Evolutionary conservation across 2,888 invertebrate genomes (phyloP).

Genomic region (Hemicrepidius hirtus): DNA sequence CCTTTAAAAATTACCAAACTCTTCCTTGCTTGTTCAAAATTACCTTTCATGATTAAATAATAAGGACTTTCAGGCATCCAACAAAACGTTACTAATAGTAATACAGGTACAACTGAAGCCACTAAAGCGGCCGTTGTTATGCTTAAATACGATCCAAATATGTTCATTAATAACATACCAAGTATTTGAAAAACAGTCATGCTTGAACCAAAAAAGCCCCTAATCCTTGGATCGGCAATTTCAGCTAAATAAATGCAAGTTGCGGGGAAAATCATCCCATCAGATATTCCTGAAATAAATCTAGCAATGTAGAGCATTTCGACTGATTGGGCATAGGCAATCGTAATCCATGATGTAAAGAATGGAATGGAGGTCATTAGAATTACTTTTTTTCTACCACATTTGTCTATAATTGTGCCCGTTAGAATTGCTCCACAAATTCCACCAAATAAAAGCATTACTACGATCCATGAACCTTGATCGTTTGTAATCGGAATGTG

Average conservation of each 20-base stretch:
- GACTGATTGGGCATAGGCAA: constrained; percentile 76
- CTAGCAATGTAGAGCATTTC: constrained; percentile 74
- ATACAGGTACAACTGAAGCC: constrained; percentile 75
- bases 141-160: constrained; percentile 76
- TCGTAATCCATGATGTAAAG: constrained; percentile 78
- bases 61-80: constrained; percentile 81
- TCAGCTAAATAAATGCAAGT: constrained; percentile 79
- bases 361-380: constrained; percentile 78
- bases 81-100: constrained; percentile 75
- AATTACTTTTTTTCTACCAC: constrained; percentile 79
- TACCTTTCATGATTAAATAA: constrained; percentile 68
- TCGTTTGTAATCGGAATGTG: constrained; percentile 72
- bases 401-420: constrained; percentile 78
- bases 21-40: constrained; percentile 70
- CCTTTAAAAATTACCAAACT: constrained; percentile 76
- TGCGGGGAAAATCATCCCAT: constrained; percentile 68
- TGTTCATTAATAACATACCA: constrained; percentile 78
- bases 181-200: constrained; percentile 75
- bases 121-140: constrained; percentile 74
- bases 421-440: constrained; percentile 78
- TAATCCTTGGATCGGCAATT: constrained; percentile 75
- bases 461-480: constrained; percentile 78
- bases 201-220: constrained; percentile 79
- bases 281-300: constrained; percentile 77
- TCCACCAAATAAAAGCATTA: constrained; percentile 79